Conservation (phyloP, 2,888 invertebrate species). For the Drosophila yooni region DNA sequence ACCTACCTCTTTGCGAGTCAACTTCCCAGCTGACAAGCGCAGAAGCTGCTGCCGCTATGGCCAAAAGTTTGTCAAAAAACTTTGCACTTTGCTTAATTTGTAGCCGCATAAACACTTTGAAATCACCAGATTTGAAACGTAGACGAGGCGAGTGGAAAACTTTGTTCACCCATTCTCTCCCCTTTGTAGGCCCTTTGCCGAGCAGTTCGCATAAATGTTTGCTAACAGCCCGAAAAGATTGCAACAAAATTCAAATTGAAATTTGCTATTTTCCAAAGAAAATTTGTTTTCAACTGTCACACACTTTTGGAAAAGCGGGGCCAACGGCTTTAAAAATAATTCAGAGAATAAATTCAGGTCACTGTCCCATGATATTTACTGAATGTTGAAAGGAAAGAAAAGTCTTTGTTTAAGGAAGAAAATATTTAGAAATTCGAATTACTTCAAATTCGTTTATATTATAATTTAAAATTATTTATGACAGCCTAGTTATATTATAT, state of each 20-base stretch:
- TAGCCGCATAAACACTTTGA: constrained; percentile 80
- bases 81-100: constrained; percentile 70
- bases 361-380: neutral
- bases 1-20: neutral
- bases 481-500: neutral
- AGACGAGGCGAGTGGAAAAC: constrained; percentile 52
- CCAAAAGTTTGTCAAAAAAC: constrained; percentile 73
- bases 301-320: constrained; percentile 24
- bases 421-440: neutral
- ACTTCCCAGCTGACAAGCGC: constrained; percentile 66
- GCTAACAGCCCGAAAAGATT: constrained; percentile 73
- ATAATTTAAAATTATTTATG: neutral
- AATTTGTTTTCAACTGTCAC: constrained; percentile 49
- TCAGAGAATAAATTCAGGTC: neutral
- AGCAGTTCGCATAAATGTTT: constrained; percentile 46
- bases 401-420: neutral
- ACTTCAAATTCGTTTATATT: neutral
- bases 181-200: neutral
- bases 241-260: constrained; percentile 74
- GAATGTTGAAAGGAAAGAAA: neutral
- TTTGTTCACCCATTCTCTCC: constrained; percentile 24
- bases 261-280: constrained; percentile 42
- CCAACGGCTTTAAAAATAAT: neutral
- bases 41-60: constrained; percentile 64
- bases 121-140: constrained; percentile 66